Evolutionary conservation across 2,113 vertebrate genomes (phyloP).

Genomic region (Pluvialis apricaria): DNA sequence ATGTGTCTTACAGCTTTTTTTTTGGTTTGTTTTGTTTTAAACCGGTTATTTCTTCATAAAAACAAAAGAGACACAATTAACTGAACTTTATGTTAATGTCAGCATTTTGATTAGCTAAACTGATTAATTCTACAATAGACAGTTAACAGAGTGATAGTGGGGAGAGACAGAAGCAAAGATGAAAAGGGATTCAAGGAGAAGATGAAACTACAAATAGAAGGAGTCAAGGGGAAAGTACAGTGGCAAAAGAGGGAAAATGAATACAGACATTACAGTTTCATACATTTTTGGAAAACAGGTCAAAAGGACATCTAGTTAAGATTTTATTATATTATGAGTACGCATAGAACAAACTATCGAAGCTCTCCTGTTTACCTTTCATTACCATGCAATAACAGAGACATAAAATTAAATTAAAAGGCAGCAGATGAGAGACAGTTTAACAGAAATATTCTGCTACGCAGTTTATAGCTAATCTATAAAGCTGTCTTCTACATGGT

Average conservation of each 20-base stretch:
- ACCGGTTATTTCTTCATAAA: constrained; percentile 9
- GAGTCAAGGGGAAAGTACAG: background rate
- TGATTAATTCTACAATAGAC: constrained; percentile 16
- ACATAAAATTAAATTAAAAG: constrained; percentile 41
- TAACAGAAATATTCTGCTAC: constrained; percentile 32
- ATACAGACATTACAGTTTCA: background rate
- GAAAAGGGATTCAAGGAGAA: constrained; percentile 9
- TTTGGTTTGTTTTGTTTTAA: background rate
- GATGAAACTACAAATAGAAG: background rate
- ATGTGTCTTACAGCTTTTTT: background rate
- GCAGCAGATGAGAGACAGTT: background rate
- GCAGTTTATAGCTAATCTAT: constrained; percentile 21
- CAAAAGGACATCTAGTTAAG: constrained; percentile 2
- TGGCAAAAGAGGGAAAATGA: background rate
- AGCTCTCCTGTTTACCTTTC: constrained; percentile 46
- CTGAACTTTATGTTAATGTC: background rate
- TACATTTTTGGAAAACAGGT: background rate
- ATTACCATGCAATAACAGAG: background rate
- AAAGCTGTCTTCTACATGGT: background rate
- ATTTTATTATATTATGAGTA: background rate
- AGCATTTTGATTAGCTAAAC: constrained; percentile 33
- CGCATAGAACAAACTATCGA: background rate
- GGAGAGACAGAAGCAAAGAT: constrained; percentile 8
- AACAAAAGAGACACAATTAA: background rate
- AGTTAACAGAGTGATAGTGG: background rate